Conservation (phyloP, 1,140 invertebrate genomes). For the Nomia melanderi region DNA sequence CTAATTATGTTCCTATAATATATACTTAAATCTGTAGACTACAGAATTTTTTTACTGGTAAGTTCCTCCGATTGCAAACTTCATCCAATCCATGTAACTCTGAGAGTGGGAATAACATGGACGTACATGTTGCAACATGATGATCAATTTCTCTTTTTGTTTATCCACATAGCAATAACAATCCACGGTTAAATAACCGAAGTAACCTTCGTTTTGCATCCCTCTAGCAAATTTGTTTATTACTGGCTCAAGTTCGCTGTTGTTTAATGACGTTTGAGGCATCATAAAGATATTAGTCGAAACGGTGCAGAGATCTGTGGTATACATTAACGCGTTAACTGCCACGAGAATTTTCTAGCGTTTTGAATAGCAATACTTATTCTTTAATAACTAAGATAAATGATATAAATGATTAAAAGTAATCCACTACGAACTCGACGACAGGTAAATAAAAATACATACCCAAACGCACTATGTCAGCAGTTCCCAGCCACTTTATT, state of each 20-base stretch:
- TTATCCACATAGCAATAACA: constrained; percentile 45
- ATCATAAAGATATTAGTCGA: constrained; percentile 43
- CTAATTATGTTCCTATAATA: too few species aligned
- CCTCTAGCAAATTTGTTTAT: constrained; percentile 35
- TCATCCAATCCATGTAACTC: constrained; percentile 56
- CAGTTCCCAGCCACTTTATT: constrained; percentile 50
- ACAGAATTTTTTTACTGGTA: constrained; percentile 22
- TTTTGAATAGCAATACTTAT: too few species aligned
- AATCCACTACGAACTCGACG: too few species aligned
- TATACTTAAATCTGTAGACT: neutral
- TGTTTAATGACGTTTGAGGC: constrained; percentile 47
- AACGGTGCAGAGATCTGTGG: constrained; percentile 21
- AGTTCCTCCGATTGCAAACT: constrained; percentile 48
- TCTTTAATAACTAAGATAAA: too few species aligned
- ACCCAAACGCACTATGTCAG: constrained; percentile 54
- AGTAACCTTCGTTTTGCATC: constrained; percentile 51
- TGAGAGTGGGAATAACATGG: constrained; percentile 47
- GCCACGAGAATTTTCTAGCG: too few species aligned
- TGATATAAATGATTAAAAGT: too few species aligned
- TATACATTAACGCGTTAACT: too few species aligned
- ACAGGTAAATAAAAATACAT: neutral
- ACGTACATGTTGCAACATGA: constrained; percentile 31
- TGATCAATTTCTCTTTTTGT: constrained; percentile 8
- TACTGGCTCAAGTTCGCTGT: constrained; percentile 6
- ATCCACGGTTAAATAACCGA: constrained; percentile 52